Percentiles rank a stretch among this genome's conserved stretches.
Conservation (phyloP, 1,140 invertebrate genomes). For the Drosophila santomea region DNA sequence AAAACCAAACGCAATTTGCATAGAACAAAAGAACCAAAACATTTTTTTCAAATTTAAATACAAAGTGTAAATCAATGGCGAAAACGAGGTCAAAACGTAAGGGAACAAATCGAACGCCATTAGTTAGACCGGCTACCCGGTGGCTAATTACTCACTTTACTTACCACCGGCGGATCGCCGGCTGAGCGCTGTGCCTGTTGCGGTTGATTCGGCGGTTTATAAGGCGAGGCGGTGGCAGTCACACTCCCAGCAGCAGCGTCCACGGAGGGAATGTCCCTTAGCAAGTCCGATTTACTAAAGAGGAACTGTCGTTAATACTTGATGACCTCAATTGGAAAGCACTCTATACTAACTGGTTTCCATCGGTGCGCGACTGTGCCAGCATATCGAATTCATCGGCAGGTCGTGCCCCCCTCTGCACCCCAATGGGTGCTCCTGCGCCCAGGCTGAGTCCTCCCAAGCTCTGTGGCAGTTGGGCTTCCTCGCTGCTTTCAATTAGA, state of each 20-base stretch:
- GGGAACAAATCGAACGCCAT: conserved; percentile 56
- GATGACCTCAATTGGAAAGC: accelerated
- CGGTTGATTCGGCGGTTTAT: conserved; percentile 52
- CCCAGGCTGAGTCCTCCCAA: conserved; percentile 71
- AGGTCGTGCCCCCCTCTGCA: conserved; percentile 80
- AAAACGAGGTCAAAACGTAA: conserved; percentile 41
- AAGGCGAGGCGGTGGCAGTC: conserved; percentile 54
- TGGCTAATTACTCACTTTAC: conserved; percentile 80
- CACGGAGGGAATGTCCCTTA: conserved; percentile 78
- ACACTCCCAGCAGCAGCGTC: conserved; percentile 79
- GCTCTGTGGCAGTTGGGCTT: conserved; percentile 52
- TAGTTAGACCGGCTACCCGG: conserved; percentile 57
- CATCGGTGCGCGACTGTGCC: conserved; percentile 91
- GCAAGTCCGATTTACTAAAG: conserved; percentile 70
- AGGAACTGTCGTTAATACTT: not conserved
- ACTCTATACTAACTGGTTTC: conserved; percentile 66
- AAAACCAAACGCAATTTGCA: conserved; percentile 60
- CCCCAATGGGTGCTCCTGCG: conserved; percentile 57
- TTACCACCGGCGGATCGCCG: conserved; percentile 81
- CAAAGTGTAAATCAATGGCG: conserved; percentile 41
- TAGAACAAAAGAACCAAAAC: conserved; percentile 44
- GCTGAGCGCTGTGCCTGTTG: conserved; percentile 38
- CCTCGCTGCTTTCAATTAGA: conserved; percentile 73
- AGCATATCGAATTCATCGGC: conserved; percentile 96
- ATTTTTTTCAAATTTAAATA: conserved; percentile 24